Evolutionary conservation across 2,797 vertebrate genomes (phyloP), one percentile per base, ranked within the genome.

Genomic region (Bucorvus abyssinicus): DNA sequence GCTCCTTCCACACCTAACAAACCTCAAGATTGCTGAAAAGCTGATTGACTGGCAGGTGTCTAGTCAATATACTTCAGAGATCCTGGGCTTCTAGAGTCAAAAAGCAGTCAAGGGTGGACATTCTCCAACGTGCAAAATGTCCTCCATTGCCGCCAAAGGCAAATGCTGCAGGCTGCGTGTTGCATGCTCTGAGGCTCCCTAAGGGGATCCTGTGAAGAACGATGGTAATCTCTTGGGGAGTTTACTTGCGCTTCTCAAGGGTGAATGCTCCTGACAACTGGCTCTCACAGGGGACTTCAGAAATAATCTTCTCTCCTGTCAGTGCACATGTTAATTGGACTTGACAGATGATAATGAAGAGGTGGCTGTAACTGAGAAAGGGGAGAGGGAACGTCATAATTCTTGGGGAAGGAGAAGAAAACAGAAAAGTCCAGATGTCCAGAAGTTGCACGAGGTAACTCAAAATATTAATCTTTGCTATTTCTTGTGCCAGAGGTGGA

Each of bases 311-410:
- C 91, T 47, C 80, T 69, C 50, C n/a, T 86, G 85, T 83, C 90
- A 14, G 42, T 40, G 77, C 47, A 2, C 32, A 9, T 38, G 70
- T 89, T 94, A 95, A 93, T 96, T 96, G 80, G 79, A 40, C 44
- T 55, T 95, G 94, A 90, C 95, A 88, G 88, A 78, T 88, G 93
- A 59, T 88, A 86, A 94, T 65, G 93, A 96, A 34, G 89, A 74
- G 64, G 79, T 87, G 55, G 57, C 85, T 88, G 69, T 64, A 81
- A 50, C 77, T 29, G 59, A 69, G 92, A 75, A 82, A 63, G 86
- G 84, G 85, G 23, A 53, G 38, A 88, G 49, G 47, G 90, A 81
- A 59, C 42, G 88, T 76, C 92, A 76, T 87, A 71, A 2, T 63
- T 88, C 65, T 53, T 42, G 47, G 59, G 59, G 45, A 13, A 86